A percentile compares a stretch with the other conserved stretches of the same genome.
phyloP scores from a whole-genome alignment of 2,113 vertebrate genomes.

The Edolisoma coerulescens region DNA sequence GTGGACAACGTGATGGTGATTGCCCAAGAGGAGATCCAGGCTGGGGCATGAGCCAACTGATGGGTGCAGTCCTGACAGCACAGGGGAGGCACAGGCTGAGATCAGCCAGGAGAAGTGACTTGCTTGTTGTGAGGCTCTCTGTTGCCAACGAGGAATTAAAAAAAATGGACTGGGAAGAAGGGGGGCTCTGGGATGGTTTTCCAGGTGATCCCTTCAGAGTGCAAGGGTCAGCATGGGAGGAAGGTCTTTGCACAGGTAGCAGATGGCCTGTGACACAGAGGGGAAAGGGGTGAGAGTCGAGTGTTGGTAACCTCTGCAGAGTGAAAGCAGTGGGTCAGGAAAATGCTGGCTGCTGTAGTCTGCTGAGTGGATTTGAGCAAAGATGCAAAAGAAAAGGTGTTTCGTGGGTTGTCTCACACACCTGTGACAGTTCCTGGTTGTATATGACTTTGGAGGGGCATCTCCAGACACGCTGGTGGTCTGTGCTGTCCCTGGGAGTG shows the following conservation, averaged over 20 bases:
- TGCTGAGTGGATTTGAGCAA: neutral
- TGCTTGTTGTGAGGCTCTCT: neutral
- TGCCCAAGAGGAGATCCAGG: neutral
- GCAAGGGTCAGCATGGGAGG: neutral
- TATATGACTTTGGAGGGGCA: neutral
- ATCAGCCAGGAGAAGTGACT: neutral
- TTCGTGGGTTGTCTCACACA: neutral
- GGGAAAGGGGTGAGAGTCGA: neutral
- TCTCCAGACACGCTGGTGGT: neutral
- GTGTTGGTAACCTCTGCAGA: neutral
- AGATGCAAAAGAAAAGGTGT: neutral
- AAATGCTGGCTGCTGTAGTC: neutral
- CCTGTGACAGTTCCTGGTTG: neutral
- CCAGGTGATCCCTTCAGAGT: neutral
- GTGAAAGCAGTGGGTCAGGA: neutral
- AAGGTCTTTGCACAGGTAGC: neutral
- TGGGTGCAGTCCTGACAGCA: neutral
- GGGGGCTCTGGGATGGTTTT: neutral
- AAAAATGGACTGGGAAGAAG: neutral
- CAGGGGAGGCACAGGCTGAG: neutral
- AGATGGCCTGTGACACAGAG: neutral
- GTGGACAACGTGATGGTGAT: neutral
- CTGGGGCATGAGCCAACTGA: neutral
- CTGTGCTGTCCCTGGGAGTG: neutral
- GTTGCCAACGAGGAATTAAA: neutral